Percentiles rank a stretch among this genome's conserved stretches.
These are phyloP conservation scores for Heliothis peltigera DNA, from an alignment of 2,888 invertebrate genomes.

Conservation along the genomic window DNA sequence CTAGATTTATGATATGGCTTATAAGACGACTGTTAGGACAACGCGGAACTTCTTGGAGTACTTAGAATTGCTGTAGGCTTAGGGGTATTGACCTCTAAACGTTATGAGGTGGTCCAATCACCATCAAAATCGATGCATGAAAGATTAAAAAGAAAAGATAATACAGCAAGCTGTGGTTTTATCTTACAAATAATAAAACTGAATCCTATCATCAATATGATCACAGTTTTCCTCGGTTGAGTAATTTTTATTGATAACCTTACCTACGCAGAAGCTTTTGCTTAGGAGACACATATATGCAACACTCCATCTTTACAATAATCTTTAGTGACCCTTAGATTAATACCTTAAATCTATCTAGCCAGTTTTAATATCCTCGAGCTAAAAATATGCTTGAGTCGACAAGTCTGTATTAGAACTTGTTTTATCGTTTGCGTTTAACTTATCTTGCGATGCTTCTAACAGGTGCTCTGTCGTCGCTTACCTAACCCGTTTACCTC, in stretches of 20 bases:
- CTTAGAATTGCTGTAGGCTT: background rate
- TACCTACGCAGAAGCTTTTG: too few relatives aligned
- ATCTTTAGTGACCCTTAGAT: background rate
- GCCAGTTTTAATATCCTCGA: background rate
- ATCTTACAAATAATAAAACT: too few relatives aligned
- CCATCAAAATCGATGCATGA: too few relatives aligned
- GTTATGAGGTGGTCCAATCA: too few relatives aligned
- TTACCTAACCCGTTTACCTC: slow-evolving; percentile 33
- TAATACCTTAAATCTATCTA: background rate
- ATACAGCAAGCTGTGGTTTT: too few relatives aligned
- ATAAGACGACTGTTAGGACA: slow-evolving; percentile 9
- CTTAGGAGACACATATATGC: too few relatives aligned
- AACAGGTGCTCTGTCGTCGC: slow-evolving; percentile 28
- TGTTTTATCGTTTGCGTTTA: background rate
- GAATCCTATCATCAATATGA: too few relatives aligned
- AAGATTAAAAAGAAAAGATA: too few relatives aligned
- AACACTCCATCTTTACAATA: background rate
- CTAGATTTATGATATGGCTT: slow-evolving; percentile 25
- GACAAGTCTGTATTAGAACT: slow-evolving; percentile 9
- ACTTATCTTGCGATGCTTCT: slow-evolving; percentile 9
- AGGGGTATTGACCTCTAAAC: background rate
- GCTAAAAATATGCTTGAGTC: background rate
- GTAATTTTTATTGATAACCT: too few relatives aligned
- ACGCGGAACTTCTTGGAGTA: slow-evolving; percentile 3
- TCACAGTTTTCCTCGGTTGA: too few relatives aligned